phyloP scores from a whole-genome alignment of 2,888 invertebrate species.

The Volucella zonaria region DNA sequence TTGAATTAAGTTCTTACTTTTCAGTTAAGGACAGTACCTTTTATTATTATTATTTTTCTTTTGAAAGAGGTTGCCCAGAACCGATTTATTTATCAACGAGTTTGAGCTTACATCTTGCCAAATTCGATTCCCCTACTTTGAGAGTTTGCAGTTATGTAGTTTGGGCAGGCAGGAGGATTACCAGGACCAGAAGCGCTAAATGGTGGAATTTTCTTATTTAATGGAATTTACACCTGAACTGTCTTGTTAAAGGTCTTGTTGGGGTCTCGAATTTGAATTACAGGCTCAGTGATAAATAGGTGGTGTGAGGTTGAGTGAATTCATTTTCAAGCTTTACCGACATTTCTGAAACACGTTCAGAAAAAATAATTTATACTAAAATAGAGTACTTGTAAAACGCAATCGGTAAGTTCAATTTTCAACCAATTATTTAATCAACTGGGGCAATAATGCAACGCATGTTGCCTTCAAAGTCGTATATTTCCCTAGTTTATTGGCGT shows the following conservation, averaged over 20 bases:
- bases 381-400: too few species aligned
- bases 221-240: constrained; percentile 1
- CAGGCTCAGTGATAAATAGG: not conserved
- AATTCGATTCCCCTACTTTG: not conserved
- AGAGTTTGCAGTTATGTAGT: not conserved
- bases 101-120: not conserved
- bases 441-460: not conserved
- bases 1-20: constrained; percentile 26
- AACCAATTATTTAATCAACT: not conserved
- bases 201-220: constrained; percentile 15
- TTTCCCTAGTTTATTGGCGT: too few species aligned
- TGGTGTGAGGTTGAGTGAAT: not conserved
- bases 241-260: not conserved
- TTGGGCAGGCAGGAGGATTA: not conserved
- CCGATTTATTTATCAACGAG: not conserved
- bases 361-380: too few species aligned
- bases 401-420: too few species aligned
- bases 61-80: not conserved
- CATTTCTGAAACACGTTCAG: not conserved
- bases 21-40: constrained; percentile 7
- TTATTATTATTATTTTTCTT: not conserved
- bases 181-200: not conserved
- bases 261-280: not conserved
- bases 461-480: too few species aligned
- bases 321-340: not conserved